Evolutionary conservation across 2,113 vertebrate genomes (phyloP).

Genomic region (Rhea americana): DNA sequence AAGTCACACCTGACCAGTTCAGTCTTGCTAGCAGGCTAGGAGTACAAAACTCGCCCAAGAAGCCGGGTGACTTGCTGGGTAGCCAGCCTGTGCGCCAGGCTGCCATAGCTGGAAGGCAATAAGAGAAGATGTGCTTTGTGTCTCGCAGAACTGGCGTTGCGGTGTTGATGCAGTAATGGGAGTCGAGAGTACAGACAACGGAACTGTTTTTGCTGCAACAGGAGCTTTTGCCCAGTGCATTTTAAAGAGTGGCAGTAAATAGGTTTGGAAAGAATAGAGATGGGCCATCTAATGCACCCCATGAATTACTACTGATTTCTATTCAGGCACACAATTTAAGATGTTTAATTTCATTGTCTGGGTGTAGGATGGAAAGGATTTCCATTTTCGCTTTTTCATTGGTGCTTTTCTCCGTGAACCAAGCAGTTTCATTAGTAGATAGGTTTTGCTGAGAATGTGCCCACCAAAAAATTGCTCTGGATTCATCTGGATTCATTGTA

Average conservation of each 20-base stretch:
- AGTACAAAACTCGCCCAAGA: neutral
- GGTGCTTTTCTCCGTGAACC: neutral
- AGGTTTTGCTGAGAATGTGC: neutral
- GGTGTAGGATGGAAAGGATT: neutral
- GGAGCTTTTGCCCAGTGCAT: neutral
- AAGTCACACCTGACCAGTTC: neutral
- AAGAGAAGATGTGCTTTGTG: accelerated
- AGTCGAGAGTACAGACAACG: neutral
- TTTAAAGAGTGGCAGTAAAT: neutral
- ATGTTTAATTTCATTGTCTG: neutral
- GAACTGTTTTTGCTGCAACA: neutral
- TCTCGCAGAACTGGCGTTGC: accelerated
- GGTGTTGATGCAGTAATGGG: accelerated
- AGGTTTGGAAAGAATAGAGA: neutral
- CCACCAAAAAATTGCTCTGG: neutral
- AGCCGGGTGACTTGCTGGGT: neutral
- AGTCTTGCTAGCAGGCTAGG: neutral
- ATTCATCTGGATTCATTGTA: too few species aligned
- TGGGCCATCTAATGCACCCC: neutral
- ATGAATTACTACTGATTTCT: neutral
- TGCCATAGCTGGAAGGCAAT: neutral
- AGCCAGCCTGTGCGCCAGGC: neutral
- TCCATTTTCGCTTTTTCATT: neutral
- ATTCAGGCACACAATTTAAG: accelerated
- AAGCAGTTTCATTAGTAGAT: neutral